Base-by-base conservation (phyloP, 2,113 vertebrate species). In the Chaetodon auriga region DNA sequence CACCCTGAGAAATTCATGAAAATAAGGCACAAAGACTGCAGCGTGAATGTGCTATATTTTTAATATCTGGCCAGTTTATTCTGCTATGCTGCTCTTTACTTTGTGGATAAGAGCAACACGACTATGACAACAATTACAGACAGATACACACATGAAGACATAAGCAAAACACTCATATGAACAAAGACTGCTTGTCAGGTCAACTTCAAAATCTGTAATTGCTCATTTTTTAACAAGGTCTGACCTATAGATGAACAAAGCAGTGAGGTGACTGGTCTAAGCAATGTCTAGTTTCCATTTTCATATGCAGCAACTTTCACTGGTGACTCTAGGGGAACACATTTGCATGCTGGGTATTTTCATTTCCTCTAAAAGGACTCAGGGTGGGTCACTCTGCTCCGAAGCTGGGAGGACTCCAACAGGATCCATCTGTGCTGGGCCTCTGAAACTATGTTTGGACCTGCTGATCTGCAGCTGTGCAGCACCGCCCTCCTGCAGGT, bases 271-370 rank as follows among this genome's bases (percentile, higher is more conserved):
- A 48, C 48, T 38, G 19, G 63, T 36, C 62, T 60, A 3, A 41
- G 19, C 30, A 30, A 57, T 8, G 60, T 45, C 57, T 75, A 62
- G 69, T 75, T 23, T 54, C 55, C 36, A 1, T 43, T 69, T 68
- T 19, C 35, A 68, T 23, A 70, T 82, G 80, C 58, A 55, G 46
- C 4, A 36, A 19, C 80, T 70, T 21, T 35, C 65, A 16, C 80
- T 2, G 18, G n/a, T 25, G 60, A 83, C 69, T 62, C 38, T 15
- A 41, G 38, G 60, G 21, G 30, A 45, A 11, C 43, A 45, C 1
- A 41, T 45, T 30, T 30, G 30, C 30, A 57, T 90, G 15, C 55
- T 85, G 77, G 49, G 64, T 36, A 65, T 43, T 60, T 35, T 55
- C 36, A 58, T 45, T 55, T 68, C 58, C 58, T 11, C 38, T 45